These are phyloP conservation scores for Hybognathus amarus DNA, from an alignment of 2,797 vertebrate genomes.

Conservation along the genomic window DNA sequence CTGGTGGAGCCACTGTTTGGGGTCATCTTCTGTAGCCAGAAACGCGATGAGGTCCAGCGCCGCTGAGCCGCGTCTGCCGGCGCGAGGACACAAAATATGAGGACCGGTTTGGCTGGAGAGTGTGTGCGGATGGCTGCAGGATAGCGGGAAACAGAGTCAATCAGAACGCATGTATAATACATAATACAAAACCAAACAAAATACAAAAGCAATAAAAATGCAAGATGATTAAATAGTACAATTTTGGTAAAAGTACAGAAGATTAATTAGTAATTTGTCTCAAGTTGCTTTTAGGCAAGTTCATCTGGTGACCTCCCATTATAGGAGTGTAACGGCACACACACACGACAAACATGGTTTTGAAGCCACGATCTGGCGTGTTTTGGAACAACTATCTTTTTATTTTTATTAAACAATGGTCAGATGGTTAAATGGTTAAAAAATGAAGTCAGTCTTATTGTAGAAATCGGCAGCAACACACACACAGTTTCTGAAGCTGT, in stretches of 20 bases:
- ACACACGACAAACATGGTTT: too few species aligned
- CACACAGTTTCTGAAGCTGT: too few species aligned
- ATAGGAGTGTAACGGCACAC: too few species aligned
- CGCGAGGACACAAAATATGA: slow-evolving; percentile 98
- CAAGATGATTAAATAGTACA: not conserved
- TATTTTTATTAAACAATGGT: too few species aligned
- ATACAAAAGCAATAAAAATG: not conserved
- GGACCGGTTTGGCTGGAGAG: slow-evolving; percentile 95
- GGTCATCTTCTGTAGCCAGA: slow-evolving; percentile 94
- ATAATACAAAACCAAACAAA: not conserved
- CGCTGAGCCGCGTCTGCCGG: slow-evolving; percentile 94
- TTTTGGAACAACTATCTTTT: too few species aligned
- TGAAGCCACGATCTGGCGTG: too few species aligned
- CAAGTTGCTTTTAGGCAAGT: not conserved
- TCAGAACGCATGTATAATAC: not conserved
- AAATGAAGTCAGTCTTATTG: too few species aligned
- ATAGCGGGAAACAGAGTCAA: slow-evolving; percentile 26
- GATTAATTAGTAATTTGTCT: not conserved
- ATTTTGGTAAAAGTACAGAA: not conserved
- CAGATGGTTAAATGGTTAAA: too few species aligned
- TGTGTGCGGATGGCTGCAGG: slow-evolving; percentile 91
- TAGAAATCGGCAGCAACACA: too few species aligned
- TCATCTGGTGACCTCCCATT: not conserved
- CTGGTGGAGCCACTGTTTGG: slow-evolving; percentile 98
- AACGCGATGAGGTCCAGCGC: slow-evolving; percentile 96